Evolutionary conservation across 2,888 invertebrate species (phyloP).

Genomic region (Euplagia quadripunctaria): DNA sequence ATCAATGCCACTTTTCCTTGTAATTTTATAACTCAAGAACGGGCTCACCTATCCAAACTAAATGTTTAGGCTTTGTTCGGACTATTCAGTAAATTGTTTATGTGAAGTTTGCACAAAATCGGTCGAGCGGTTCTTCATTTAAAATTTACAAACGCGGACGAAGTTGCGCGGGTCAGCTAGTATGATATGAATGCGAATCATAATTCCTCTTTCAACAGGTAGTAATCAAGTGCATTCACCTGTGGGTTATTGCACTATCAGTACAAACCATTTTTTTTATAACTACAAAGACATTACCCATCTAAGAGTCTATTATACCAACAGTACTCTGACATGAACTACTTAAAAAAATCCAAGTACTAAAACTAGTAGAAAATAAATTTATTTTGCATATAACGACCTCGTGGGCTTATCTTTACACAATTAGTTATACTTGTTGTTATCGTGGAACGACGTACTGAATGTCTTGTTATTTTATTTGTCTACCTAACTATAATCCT

Average conservation of each 20-base stretch:
- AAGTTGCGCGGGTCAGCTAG: too few relatives aligned
- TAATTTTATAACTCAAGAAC: too few relatives aligned
- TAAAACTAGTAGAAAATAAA: background rate
- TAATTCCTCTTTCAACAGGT: background rate
- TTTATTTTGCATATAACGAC: background rate
- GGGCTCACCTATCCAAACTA: too few relatives aligned
- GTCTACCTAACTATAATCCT: background rate
- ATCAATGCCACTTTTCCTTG: too few relatives aligned
- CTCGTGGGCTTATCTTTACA: background rate
- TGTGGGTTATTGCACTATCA: background rate
- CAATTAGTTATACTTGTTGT: background rate
- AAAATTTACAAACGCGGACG: too few relatives aligned
- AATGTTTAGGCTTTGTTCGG: too few relatives aligned
- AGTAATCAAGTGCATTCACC: background rate
- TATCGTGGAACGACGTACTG: constrained; percentile 1
- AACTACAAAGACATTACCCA: background rate
- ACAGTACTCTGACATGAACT: background rate
- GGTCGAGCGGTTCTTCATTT: too few relatives aligned
- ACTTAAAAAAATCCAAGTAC: background rate
- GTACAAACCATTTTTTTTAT: background rate
- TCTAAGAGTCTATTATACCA: background rate
- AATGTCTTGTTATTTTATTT: background rate
- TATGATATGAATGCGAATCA: background rate
- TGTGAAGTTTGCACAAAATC: too few relatives aligned
- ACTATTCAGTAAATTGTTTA: too few relatives aligned